phyloP scores from a whole-genome alignment of 2,113 vertebrate genomes.

The Synodontis membranacea region DNA sequence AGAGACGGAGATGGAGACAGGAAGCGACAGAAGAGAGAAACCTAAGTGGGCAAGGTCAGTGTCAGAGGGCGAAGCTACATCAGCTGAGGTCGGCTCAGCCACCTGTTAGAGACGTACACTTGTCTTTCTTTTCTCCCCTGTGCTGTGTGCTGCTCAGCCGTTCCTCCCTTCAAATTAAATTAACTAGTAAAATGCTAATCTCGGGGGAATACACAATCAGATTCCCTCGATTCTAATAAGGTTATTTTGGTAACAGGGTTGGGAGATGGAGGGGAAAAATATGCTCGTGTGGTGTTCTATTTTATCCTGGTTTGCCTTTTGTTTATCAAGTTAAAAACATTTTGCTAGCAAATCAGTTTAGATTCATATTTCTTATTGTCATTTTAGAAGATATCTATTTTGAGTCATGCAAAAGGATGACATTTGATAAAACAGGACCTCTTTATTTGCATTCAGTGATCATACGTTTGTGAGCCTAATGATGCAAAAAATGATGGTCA shows the following conservation, averaged over 20 bases:
- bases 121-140: constrained; percentile 67
- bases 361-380: constrained; percentile 24
- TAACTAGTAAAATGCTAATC: constrained; percentile 87
- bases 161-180: constrained; percentile 77
- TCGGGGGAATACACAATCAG: constrained; percentile 71
- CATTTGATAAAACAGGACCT: neutral
- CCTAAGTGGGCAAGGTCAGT: constrained; percentile 82
- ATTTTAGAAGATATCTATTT: constrained; percentile 8
- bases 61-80: constrained; percentile 80
- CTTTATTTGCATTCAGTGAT: neutral
- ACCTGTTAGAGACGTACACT: constrained; percentile 87
- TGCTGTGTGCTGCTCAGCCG: constrained; percentile 63
- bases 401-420: constrained; percentile 1
- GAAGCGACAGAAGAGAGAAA: constrained; percentile 50
- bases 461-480: neutral
- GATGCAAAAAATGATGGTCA: neutral
- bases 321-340: constrained; percentile 21
- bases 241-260: constrained; percentile 50
- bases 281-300: neutral
- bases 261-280: constrained; percentile 18
- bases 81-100: constrained; percentile 91
- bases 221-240: constrained; percentile 62
- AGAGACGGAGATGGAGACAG: constrained; percentile 39
- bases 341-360: constrained; percentile 16
- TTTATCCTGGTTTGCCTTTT: constrained; percentile 11